Percentiles rank a stretch among this genome's conserved stretches.
Evolutionary conservation across 1,140 invertebrate genomes (phyloP).

Genomic region (Asbolus verrucosus): DNA sequence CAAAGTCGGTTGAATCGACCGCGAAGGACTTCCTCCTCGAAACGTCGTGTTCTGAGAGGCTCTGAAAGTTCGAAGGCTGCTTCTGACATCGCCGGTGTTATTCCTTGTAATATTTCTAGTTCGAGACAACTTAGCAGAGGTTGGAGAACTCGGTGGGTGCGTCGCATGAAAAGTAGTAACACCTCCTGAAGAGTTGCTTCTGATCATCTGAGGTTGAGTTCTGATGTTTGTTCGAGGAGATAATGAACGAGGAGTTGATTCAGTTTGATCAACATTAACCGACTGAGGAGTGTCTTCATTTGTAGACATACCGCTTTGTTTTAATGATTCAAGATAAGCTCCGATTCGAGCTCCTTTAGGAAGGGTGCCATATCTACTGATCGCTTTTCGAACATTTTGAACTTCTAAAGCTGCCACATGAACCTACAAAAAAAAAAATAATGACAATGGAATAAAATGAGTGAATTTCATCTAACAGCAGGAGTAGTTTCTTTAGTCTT

Average conservation of each 20-base stretch:
- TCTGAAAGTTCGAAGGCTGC: slow-evolving; percentile 69
- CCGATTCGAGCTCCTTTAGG: slow-evolving; percentile 96
- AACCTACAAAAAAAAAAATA: slow-evolving; percentile 66
- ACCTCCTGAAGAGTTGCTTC: slow-evolving; percentile 85
- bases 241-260: slow-evolving; percentile 57
- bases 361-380: slow-evolving; percentile 95
- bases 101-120: slow-evolving; percentile 65
- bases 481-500: slow-evolving; percentile 68
- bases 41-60: slow-evolving; percentile 68
- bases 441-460: not conserved
- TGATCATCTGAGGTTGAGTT: slow-evolving; percentile 83
- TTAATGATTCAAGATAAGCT: slow-evolving; percentile 92
- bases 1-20: slow-evolving; percentile 72
- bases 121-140: slow-evolving; percentile 67
- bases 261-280: slow-evolving; percentile 57
- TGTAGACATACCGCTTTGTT: slow-evolving; percentile 77
- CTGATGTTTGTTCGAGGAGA: slow-evolving; percentile 73
- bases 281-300: slow-evolving; percentile 66
- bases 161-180: slow-evolving; percentile 74
- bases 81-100: slow-evolving; percentile 61
- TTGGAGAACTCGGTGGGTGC: slow-evolving; percentile 72
- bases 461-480: too few species aligned
- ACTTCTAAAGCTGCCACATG: slow-evolving; percentile 93
- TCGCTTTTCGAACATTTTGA: slow-evolving; percentile 95
- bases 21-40: slow-evolving; percentile 70